Conservation (phyloP, 2,797 vertebrate genomes). For the Fratercula arctica region DNA sequence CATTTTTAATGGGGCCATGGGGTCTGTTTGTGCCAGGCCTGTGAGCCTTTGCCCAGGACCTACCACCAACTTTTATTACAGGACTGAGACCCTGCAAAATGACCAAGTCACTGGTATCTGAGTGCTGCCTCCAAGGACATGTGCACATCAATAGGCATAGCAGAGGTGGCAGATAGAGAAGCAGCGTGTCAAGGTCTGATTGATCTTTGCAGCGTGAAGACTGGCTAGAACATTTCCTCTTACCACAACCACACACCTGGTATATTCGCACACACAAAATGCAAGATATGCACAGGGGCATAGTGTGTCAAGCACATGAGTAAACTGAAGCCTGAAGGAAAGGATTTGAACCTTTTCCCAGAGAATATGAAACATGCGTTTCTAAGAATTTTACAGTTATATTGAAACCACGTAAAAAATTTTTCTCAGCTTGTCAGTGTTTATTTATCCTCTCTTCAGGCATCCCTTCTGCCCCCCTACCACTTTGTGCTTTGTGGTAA, state of each 20-base stretch:
- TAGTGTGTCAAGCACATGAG: background rate
- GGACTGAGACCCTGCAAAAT: background rate
- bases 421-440: background rate
- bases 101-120: background rate
- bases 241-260: fast-evolving
- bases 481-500: background rate
- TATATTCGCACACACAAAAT: background rate
- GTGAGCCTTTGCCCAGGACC: background rate
- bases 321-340: background rate
- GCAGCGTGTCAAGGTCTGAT: too few relatives aligned
- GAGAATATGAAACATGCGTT: background rate
- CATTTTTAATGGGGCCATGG: background rate
- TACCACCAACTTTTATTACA: background rate
- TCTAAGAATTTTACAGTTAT: background rate
- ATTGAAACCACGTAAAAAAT: background rate
- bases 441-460: background rate
- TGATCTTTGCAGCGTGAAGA: background rate
- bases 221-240: background rate
- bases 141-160: fast-evolving
- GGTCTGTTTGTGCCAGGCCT: background rate
- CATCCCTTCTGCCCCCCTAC: background rate
- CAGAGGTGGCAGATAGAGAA: background rate
- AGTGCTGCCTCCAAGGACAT: background rate
- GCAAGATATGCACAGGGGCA: background rate
- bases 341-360: fast-evolving